Base-by-base conservation (phyloP, 2,888 invertebrate genomes). In the Lagria hirta region DNA sequence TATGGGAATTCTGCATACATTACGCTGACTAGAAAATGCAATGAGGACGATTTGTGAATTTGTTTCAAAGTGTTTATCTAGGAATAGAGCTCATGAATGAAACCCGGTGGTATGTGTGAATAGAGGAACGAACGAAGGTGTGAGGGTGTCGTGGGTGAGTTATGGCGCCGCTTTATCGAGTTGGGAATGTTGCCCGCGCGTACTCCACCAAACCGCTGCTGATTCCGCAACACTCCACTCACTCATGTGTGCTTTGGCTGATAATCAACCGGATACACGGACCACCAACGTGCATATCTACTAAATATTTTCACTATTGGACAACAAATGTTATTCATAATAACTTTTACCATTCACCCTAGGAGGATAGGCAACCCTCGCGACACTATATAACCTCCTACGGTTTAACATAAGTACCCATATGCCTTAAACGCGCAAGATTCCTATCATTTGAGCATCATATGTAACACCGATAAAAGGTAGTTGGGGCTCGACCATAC, bases 151-250 rank as follows among this genome's bases (percentile, higher is more conserved):
- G 56, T 54, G 38, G 32, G 57, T 64, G 61, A 66, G 50, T 65
- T 64, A 66, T 59, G 57, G 54, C 50, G 55, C 48, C 49, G 62
- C 55, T 60, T 65, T 66, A 66, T 66, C 65, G 62, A 55, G 56
- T 58, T 49, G 40, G 53, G n/a, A n/a, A n/a, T 43, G 55, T 52
- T 54, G 48, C 55, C 53, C 52, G 46, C 52, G 57, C 58, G 55
- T 58, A 52, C 55, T 60, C 55, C 55, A 55, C 53, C 54, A 55
- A 55, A 51, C 49, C 54, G 49, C 52, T 62, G 67, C 68, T 68
- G 68, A 67, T 61, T 66, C 62, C 62, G 65, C 64, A 63, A 53
- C 58, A 55, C 60, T 64, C 59, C 58, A 64, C 65, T 62, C 64
- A 64, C 65, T n/a, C n/a, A n/a, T n/a, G 61, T 61, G 64, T 61